A percentile compares a stretch with the other conserved stretches of the same genome.
phyloP scores from a whole-genome alignment of 2,888 invertebrate genomes.

The Bembecia ichneumoniformis region DNA sequence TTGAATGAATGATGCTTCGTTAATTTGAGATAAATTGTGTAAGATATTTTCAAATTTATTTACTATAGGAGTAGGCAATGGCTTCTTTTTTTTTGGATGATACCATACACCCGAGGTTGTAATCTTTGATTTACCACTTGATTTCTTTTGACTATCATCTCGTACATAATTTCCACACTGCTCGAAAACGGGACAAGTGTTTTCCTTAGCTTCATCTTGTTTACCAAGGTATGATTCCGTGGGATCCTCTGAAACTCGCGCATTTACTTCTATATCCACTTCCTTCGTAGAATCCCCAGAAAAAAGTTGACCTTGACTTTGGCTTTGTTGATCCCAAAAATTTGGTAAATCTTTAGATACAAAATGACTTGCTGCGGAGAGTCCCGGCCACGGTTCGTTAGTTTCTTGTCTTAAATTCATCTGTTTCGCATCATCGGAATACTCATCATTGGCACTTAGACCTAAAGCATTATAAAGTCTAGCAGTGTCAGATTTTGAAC shows the following conservation, averaged over 20 bases:
- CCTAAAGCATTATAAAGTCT: slow-evolving; percentile 60
- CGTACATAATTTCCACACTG: slow-evolving; percentile 53
- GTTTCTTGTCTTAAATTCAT: slow-evolving; percentile 33
- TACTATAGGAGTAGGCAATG: slow-evolving; percentile 35
- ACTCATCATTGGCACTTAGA: slow-evolving; percentile 41
- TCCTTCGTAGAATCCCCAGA: slow-evolving; percentile 28
- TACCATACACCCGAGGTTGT: slow-evolving; percentile 59
- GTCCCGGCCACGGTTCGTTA: slow-evolving; percentile 34
- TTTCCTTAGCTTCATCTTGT: slow-evolving; percentile 39
- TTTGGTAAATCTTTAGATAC: slow-evolving; percentile 38
- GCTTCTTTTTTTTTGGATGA: slow-evolving; percentile 63
- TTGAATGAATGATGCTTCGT: slow-evolving; percentile 56
- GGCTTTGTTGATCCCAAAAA: slow-evolving; percentile 36
- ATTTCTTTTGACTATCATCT: slow-evolving; percentile 51
- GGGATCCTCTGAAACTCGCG: slow-evolving; percentile 30
- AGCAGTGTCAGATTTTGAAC: slow-evolving; percentile 61
- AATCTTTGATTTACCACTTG: slow-evolving; percentile 41
- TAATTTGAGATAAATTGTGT: slow-evolving; percentile 41
- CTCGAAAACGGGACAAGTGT: slow-evolving; percentile 45
- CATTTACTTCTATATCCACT: slow-evolving; percentile 27
- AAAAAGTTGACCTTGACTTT: slow-evolving; percentile 24
- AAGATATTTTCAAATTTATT: slow-evolving; percentile 59
- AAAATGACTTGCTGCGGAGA: slow-evolving; percentile 26
- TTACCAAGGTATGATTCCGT: slow-evolving; percentile 28
- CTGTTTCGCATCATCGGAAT: slow-evolving; percentile 44